Conservation (phyloP, 2,113 vertebrate species). For the Bubalus kerabau region DNA sequence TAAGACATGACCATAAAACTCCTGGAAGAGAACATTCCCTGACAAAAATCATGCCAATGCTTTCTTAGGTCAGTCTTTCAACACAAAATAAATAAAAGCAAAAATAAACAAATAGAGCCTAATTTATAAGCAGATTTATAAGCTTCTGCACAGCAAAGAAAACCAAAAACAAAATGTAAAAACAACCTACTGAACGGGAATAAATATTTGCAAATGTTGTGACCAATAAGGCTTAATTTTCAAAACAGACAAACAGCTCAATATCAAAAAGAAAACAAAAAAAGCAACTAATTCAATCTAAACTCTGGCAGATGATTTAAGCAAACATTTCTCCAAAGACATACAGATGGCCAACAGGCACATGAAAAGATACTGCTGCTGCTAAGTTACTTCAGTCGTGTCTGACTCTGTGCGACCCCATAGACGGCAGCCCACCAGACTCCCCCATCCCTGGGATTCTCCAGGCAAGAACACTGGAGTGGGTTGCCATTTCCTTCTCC, state of each 20-base stretch:
- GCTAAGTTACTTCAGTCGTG: too few relatives aligned
- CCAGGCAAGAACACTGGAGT: too few relatives aligned
- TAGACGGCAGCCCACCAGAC: too few relatives aligned
- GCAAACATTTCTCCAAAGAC: not conserved
- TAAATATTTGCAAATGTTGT: not conserved
- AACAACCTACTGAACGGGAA: not conserved
- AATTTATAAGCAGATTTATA: not conserved
- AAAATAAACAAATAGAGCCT: not conserved
- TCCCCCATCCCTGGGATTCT: too few relatives aligned
- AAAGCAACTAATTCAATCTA: not conserved
- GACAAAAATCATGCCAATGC: not conserved
- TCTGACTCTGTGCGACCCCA: too few relatives aligned
- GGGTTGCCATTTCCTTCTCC: too few relatives aligned
- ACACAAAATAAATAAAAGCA: not conserved
- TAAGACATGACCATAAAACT: not conserved
- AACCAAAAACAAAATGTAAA: not conserved
- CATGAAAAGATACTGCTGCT: not conserved
- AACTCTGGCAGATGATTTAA: not conserved
- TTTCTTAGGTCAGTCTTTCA: not conserved
- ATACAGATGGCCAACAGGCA: not conserved
- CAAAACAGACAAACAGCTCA: not conserved
- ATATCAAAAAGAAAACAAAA: not conserved
- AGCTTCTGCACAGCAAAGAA: not conserved
- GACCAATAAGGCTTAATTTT: not conserved
- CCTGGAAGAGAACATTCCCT: not conserved